A percentile compares a stretch with the other conserved stretches of the same genome.
Evolutionary conservation across 2,113 vertebrate species (phyloP).

Genomic region (Nibea albiflora): DNA sequence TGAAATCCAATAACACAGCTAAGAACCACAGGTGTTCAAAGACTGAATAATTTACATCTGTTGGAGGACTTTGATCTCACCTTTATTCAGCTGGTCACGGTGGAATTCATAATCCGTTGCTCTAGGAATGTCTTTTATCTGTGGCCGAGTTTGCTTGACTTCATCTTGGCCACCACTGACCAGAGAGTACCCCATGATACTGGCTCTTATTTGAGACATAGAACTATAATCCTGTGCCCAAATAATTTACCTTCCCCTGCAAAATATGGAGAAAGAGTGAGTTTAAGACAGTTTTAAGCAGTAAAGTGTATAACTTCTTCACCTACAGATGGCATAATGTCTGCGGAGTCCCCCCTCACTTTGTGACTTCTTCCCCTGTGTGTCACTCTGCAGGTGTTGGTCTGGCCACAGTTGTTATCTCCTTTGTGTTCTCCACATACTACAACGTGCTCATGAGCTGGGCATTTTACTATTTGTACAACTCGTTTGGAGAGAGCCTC

Average conservation of each 20-base stretch:
- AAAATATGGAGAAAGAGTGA: constrained; percentile 1
- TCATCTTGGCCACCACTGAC: neutral
- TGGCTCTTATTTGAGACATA: constrained; percentile 17
- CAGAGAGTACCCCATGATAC: neutral
- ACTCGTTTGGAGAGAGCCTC: constrained; percentile 75
- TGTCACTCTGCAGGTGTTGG: constrained; percentile 81
- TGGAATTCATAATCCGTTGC: constrained; percentile 44
- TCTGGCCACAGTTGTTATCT: constrained; percentile 82
- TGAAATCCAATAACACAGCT: constrained; percentile 34
- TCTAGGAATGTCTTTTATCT: constrained; percentile 43
- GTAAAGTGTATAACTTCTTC: neutral
- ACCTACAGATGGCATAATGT: neutral
- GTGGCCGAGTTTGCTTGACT: neutral
- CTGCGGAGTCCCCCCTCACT: constrained; percentile 28
- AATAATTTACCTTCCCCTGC: neutral
- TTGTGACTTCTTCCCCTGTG: constrained; percentile 2
- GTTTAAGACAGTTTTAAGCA: neutral
- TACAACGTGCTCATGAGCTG: constrained; percentile 84
- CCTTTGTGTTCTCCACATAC: constrained; percentile 82
- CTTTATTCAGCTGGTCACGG: neutral
- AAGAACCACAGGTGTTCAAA: constrained; percentile 25
- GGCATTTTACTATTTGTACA: constrained; percentile 83
- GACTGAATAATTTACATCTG: constrained; percentile 46
- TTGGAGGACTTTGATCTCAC: constrained; percentile 37
- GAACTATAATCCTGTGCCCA: neutral